phyloP scores from a whole-genome alignment of 1,140 invertebrate species.

The Drosophila funebris region DNA sequence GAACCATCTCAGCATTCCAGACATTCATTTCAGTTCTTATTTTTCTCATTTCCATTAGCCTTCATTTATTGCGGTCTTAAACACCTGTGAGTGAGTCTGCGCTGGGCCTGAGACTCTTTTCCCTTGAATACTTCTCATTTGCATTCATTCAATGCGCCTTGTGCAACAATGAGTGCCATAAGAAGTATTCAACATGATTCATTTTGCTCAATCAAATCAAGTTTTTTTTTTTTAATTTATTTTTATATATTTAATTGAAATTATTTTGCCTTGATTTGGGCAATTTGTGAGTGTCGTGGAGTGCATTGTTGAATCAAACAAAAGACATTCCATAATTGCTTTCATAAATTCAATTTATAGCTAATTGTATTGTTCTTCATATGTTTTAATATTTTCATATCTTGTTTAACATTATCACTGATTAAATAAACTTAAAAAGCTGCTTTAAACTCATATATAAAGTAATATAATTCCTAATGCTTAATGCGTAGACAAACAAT shows the following conservation, averaged over 20 bases:
- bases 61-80: neutral
- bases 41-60: neutral
- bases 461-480: no score
- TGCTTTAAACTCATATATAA: no score
- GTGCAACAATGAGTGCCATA: neutral
- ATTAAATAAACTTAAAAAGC: no score
- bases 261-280: neutral
- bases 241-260: constrained; percentile 4
- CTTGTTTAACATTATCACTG: no score
- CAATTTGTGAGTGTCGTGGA: constrained; percentile 7
- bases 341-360: neutral
- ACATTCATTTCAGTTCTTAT: constrained; percentile 35
- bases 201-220: neutral
- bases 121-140: constrained; percentile 8
- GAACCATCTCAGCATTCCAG: constrained; percentile 56
- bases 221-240: neutral
- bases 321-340: neutral
- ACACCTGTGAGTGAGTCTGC: constrained; percentile 30
- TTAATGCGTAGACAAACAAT: no score
- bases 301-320: neutral
- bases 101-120: constrained; percentile 1
- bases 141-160: neutral
- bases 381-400: neutral
- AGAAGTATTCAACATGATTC: neutral
- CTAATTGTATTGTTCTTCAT: neutral